Percentiles rank a stretch among this genome's conserved stretches.
These are phyloP conservation scores for Engystomops pustulosus DNA, from an alignment of 2,113 vertebrate genomes.

Conservation along the genomic window DNA sequence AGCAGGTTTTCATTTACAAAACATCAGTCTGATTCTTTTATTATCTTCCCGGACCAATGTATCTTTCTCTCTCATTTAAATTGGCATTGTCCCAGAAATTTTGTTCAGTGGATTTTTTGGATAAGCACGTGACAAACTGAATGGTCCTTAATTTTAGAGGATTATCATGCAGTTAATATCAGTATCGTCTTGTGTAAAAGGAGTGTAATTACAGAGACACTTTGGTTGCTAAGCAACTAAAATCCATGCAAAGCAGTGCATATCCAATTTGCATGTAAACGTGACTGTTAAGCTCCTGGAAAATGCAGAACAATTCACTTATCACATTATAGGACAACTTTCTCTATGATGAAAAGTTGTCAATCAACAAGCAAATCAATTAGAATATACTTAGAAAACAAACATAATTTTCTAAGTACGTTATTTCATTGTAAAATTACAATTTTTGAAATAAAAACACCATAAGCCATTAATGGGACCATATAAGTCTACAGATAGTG, in stretches of 20 bases:
- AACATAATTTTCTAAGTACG: too few relatives aligned
- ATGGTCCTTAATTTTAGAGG: conserved; percentile 43
- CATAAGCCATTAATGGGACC: too few relatives aligned
- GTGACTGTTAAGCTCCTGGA: conserved; percentile 45
- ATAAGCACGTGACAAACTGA: conserved; percentile 35
- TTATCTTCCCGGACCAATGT: background rate
- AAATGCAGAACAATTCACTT: conserved; percentile 42
- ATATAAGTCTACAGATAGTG: too few relatives aligned
- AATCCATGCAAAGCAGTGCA: conserved; percentile 45
- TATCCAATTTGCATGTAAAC: conserved; percentile 48
- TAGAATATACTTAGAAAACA: background rate
- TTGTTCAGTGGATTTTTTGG: conserved; percentile 2
- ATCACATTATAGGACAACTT: conserved; percentile 27
- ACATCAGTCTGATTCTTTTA: conserved; percentile 16
- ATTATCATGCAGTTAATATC: conserved; percentile 46
- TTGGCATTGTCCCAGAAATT: conserved; percentile 14
- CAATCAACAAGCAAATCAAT: background rate
- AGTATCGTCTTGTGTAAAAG: conserved; percentile 45
- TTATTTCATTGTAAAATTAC: too few relatives aligned
- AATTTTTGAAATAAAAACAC: too few relatives aligned
- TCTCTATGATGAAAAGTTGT: conserved; percentile 16
- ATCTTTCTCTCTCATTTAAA: conserved; percentile 1
- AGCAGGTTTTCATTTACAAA: background rate
- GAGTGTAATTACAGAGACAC: conserved; percentile 54
- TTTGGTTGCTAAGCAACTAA: conserved; percentile 50